phyloP scores from a whole-genome alignment of 2,888 invertebrate genomes.

The Protophormia terraenovae region DNA sequence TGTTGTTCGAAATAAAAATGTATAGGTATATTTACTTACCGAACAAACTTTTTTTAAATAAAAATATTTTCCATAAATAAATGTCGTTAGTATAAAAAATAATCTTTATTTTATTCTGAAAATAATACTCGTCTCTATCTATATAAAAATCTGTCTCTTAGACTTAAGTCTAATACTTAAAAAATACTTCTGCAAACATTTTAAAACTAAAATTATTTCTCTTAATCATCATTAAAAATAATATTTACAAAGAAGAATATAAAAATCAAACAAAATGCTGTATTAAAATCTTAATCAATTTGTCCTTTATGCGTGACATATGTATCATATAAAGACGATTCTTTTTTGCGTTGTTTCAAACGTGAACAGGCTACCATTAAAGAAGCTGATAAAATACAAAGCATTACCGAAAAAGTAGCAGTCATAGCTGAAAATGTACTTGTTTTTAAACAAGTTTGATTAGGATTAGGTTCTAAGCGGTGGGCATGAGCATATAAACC shows the following conservation, averaged over 20 bases:
- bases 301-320: slow-evolving; percentile 86
- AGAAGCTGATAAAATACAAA: slow-evolving; percentile 88
- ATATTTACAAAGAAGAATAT: slow-evolving; percentile 62
- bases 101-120: slow-evolving; percentile 42
- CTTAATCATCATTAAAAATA: slow-evolving; percentile 23
- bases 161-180: slow-evolving; percentile 10
- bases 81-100: slow-evolving; percentile 25
- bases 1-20: no score
- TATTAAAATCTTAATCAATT: slow-evolving; percentile 80
- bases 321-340: slow-evolving; percentile 81
- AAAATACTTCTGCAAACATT: background rate
- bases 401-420: slow-evolving; percentile 86
- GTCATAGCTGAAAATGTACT: slow-evolving; percentile 86
- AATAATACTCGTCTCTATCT: background rate
- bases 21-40: no score
- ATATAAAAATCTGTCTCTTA: slow-evolving; percentile 12
- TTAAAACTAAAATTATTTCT: slow-evolving; percentile 24
- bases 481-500: slow-evolving; percentile 72
- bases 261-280: slow-evolving; percentile 8
- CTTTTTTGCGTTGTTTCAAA: slow-evolving; percentile 84
- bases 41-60: background rate
- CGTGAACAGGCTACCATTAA: slow-evolving; percentile 89
- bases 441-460: slow-evolving; percentile 85
- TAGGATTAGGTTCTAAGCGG: slow-evolving; percentile 67
- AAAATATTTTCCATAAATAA: background rate